phyloP scores from a whole-genome alignment of 2,113 vertebrate genomes.

The Nesoenas mayeri region DNA sequence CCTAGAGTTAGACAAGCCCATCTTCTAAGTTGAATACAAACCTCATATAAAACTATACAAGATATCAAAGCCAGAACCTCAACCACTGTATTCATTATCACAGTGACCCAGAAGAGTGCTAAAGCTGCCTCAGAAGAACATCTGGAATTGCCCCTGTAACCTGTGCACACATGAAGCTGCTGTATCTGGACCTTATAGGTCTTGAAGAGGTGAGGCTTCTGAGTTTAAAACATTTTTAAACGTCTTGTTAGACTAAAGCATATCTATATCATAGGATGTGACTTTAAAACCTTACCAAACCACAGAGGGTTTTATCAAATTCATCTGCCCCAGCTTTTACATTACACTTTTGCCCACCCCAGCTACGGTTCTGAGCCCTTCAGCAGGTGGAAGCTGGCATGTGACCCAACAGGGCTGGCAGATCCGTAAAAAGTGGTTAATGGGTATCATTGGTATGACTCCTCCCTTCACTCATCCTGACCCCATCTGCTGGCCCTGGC shows the following conservation, averaged over 20 bases:
- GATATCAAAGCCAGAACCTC: background rate
- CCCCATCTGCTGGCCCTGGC: background rate
- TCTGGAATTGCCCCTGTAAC: background rate
- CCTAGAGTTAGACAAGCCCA: background rate
- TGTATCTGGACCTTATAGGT: background rate
- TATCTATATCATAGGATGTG: rapidly evolving
- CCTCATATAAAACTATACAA: background rate
- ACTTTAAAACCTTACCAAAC: background rate
- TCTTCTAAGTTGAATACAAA: background rate
- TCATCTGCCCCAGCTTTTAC: background rate
- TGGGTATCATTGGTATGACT: rapidly evolving
- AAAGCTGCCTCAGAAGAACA: background rate
- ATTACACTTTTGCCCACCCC: background rate
- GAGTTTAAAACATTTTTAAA: background rate
- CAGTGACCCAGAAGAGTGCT: background rate
- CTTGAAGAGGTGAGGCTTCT: background rate
- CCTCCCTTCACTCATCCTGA: background rate
- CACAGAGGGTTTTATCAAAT: background rate
- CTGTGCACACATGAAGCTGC: background rate
- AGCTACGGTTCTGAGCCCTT: background rate
- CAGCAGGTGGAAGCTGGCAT: rapidly evolving
- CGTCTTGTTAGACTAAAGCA: background rate
- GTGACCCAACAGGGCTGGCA: background rate
- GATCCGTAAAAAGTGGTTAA: background rate
- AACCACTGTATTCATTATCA: background rate